Base-by-base conservation (phyloP, 1,140 invertebrate species). In the Platyscapa corneri region DNA sequence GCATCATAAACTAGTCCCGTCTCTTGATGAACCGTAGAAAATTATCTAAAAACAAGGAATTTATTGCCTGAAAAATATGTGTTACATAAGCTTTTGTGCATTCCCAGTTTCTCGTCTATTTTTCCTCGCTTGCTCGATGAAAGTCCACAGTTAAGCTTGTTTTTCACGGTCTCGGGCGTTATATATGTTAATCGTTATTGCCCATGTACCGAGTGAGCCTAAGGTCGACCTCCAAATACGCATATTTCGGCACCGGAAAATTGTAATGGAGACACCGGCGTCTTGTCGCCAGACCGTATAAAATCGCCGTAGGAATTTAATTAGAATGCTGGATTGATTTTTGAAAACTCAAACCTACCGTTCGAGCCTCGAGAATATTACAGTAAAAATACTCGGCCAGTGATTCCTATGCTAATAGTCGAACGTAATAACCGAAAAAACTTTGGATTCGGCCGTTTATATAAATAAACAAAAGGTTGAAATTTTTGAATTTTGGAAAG, bases 31-130 rank as follows among this genome's bases (percentile, higher is more conserved):
- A 46, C 6, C 49, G 70, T n/a, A 46, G 75, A 83, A 60, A 39
- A 83, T 83, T 83, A 83, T 42, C 8, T 49, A 64, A 39, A 75
- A 83, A 75, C 34, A 76, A 60, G 82, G 34, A 56, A 75, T 76
- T 76, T 64, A 56, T 83, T 27, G 34, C 12, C 53, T 65, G 60
- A n/a, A 78, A 84, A 67, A 77, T 42, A 53, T 37, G 49, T 77
- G 82, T 49, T 53, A 83, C 37, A 30, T 23, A 76, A 76, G 53
- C n/a, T 78, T 70, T 60, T 65, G 64, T 32, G 49, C 82, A 37
- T 32, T 67, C 7, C 37, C n/a, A 30, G 12, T 34, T 65, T 27
- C 3, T 64, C 2, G 30, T 42, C 8, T 39, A 34, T 12, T 56
- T 65, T 77, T 77, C n/a, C 49, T 30, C 65, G 27, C 14, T 60